Conservation (phyloP, 2,888 invertebrate genomes). For the Campoplex capitator region DNA sequence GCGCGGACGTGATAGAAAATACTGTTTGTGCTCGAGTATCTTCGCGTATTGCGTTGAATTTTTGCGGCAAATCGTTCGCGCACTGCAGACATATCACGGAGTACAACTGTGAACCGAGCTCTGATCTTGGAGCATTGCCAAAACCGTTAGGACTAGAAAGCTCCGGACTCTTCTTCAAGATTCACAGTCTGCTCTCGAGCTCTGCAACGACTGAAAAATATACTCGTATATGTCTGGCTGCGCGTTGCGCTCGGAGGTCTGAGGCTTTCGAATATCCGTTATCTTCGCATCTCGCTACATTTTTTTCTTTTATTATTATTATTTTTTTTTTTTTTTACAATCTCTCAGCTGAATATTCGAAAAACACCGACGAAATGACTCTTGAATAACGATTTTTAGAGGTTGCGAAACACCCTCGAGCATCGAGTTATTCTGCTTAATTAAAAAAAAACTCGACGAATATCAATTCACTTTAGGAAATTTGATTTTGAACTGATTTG, state of each 20-base stretch:
- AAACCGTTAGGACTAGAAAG: conserved; percentile 67
- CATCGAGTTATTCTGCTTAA: neutral
- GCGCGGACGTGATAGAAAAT: conserved; percentile 74
- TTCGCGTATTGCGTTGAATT: conserved; percentile 40
- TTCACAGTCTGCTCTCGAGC: conserved; percentile 42
- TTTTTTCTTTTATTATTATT: too few species aligned
- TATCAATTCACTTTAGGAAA: neutral
- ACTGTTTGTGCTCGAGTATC: conserved; percentile 44
- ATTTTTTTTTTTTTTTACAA: neutral
- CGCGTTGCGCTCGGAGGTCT: neutral
- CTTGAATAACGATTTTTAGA: neutral
- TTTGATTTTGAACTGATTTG: neutral
- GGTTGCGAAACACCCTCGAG: neutral
- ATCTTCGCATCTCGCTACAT: neutral
- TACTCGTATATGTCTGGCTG: neutral
- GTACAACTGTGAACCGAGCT: conserved; percentile 38
- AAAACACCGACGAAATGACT: neutral
- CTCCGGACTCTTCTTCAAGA: conserved; percentile 34
- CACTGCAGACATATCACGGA: conserved; percentile 49
- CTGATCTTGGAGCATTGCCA: conserved; percentile 72
- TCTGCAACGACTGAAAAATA: conserved; percentile 36
- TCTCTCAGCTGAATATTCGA: neutral
- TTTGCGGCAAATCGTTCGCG: conserved; percentile 34
- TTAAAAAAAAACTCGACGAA: neutral
- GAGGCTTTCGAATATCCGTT: neutral